Percentiles rank a stretch among this genome's conserved stretches.
These are phyloP conservation scores for Paracyclopina nana DNA, from an alignment of 1,140 invertebrate genomes.

Conservation along the genomic window DNA sequence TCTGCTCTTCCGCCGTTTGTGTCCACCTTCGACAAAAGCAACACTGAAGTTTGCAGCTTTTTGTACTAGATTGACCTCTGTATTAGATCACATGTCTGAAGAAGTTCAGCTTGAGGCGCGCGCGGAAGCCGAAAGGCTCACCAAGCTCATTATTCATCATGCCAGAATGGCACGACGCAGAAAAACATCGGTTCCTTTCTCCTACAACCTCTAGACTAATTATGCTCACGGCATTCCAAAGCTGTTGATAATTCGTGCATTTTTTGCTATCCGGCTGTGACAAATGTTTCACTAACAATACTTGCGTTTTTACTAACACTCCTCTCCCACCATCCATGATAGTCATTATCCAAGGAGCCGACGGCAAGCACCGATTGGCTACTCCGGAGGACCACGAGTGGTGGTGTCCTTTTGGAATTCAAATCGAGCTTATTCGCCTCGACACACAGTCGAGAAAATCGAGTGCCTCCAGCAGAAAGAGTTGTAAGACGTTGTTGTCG, in stretches of 20 bases:
- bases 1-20: too few relatives aligned
- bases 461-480: neutral
- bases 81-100: too few relatives aligned
- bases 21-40: too few relatives aligned
- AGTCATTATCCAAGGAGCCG: too few relatives aligned
- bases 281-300: too few relatives aligned
- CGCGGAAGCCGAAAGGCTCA: constrained; percentile 1
- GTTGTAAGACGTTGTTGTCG: constrained; percentile 7
- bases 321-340: too few relatives aligned
- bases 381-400: constrained; percentile 66
- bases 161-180: constrained; percentile 1
- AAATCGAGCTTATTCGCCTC: neutral
- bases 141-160: constrained; percentile 5
- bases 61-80: too few relatives aligned
- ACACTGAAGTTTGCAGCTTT: too few relatives aligned
- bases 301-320: neutral
- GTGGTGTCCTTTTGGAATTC: constrained; percentile 42
- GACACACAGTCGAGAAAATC: constrained; percentile 1
- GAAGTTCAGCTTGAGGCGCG: too few relatives aligned
- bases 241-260: too few relatives aligned
- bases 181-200: neutral
- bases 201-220: neutral
- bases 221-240: too few relatives aligned
- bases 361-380: constrained; percentile 46
- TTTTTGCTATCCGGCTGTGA: too few relatives aligned